Evolutionary conservation across 2,888 invertebrate species (phyloP).

Genomic region (Nasonovia ribisnigri): DNA sequence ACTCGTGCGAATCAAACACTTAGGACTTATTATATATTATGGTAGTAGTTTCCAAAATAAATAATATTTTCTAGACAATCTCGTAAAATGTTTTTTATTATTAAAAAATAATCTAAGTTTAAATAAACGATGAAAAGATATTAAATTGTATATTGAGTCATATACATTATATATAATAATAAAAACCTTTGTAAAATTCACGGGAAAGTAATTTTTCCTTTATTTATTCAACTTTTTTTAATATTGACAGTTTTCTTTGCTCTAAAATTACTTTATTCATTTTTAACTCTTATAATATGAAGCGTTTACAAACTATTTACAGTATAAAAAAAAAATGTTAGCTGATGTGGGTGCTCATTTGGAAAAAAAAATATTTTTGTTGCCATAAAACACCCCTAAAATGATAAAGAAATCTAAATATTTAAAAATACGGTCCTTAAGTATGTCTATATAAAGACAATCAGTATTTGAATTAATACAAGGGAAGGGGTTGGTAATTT

Average conservation of each 20-base stretch:
- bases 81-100: background rate
- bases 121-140: background rate
- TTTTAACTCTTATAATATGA: background rate
- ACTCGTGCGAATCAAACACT: background rate
- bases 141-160: background rate
- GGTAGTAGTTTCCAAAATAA: background rate
- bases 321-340: background rate
- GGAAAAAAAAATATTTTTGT: background rate
- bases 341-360: background rate
- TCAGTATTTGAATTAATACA: background rate
- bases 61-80: background rate
- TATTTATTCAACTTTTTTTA: background rate
- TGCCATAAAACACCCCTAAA: background rate
- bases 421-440: background rate
- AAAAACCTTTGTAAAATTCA: background rate
- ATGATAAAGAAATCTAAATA: background rate
- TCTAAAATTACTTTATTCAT: background rate
- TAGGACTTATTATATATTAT: background rate
- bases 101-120: background rate
- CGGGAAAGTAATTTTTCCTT: background rate
- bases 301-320: background rate
- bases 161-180: background rate
- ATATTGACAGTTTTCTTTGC: slow-evolving; percentile 2
- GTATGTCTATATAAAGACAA: background rate
- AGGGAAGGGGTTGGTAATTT: background rate